A percentile compares a stretch with the other conserved stretches of the same genome.
Evolutionary conservation across 2,113 vertebrate genomes (phyloP).

Genomic region (Crotalus horridus): DNA sequence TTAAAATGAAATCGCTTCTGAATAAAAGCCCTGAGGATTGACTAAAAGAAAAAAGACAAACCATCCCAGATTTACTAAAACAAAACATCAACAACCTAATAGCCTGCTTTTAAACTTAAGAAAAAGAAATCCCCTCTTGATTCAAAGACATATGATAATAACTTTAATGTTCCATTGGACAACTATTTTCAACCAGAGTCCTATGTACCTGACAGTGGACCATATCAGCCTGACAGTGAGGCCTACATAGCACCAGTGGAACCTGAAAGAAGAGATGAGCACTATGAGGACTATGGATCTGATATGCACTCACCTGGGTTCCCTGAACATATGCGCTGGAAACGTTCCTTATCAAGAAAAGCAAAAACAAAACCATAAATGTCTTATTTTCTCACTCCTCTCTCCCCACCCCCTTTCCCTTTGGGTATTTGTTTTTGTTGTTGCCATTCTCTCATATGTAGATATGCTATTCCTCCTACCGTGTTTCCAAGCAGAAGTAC

Average conservation of each 20-base stretch:
- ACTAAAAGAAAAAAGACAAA: not conserved
- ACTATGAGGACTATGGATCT: constrained; percentile 84
- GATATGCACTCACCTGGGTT: constrained; percentile 71
- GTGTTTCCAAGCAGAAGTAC: constrained; percentile 20
- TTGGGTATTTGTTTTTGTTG: constrained; percentile 40
- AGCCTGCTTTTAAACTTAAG: not conserved
- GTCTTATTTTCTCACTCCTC: constrained; percentile 8
- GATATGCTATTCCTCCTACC: constrained; percentile 42
- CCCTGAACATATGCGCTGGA: constrained; percentile 75
- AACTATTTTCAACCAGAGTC: constrained; percentile 90
- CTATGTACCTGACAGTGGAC: constrained; percentile 80
- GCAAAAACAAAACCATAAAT: constrained; percentile 64
- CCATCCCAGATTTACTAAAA: not conserved
- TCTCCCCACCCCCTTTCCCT: constrained; percentile 16
- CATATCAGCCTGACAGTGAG: constrained; percentile 78
- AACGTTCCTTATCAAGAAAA: constrained; percentile 77
- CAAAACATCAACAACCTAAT: not conserved
- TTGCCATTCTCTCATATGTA: constrained; percentile 60
- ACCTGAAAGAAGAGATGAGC: constrained; percentile 77
- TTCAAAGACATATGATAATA: constrained; percentile 70
- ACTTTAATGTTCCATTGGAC: constrained; percentile 81
- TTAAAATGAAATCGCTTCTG: not conserved
- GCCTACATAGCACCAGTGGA: constrained; percentile 78
- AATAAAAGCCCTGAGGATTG: not conserved
- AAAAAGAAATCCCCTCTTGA: constrained; percentile 45